These are phyloP conservation scores for Loriculus beryllinus DNA, from an alignment of 2,797 vertebrate genomes.

Conservation along the genomic window DNA sequence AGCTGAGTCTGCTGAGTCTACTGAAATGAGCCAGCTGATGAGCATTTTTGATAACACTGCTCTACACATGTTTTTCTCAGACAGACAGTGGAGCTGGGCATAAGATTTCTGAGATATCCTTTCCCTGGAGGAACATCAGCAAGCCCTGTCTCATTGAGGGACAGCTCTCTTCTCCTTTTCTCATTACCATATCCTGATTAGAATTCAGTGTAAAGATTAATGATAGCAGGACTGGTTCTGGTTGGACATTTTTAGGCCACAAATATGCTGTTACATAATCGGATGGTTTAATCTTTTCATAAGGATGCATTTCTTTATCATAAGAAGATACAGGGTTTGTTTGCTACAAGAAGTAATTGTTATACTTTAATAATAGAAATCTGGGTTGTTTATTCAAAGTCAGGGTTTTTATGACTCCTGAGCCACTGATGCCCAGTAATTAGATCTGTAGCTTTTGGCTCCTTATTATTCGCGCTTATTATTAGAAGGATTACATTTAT, in stretches of 20 bases:
- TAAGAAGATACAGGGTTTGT: background rate
- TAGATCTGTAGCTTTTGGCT: slow-evolving; percentile 41
- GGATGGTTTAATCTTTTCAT: slow-evolving; percentile 45
- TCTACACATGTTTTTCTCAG: background rate
- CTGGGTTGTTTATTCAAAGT: background rate
- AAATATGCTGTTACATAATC: slow-evolving; percentile 22
- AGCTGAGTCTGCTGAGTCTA: background rate
- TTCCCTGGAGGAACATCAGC: background rate
- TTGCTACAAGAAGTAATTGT: slow-evolving; percentile 17
- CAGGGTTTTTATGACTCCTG: slow-evolving; percentile 21
- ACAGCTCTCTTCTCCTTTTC: background rate
- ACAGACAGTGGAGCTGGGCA: background rate
- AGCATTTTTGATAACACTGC: background rate
- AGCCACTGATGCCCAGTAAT: slow-evolving; percentile 30
- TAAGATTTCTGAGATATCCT: background rate
- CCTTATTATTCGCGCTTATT: slow-evolving; percentile 6
- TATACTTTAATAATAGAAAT: slow-evolving; percentile 11
- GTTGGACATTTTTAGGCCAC: slow-evolving; percentile 18
- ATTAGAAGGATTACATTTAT: slow-evolving; percentile 47
- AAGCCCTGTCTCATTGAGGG: background rate
- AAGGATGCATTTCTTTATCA: slow-evolving; percentile 8
- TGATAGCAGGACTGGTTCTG: background rate
- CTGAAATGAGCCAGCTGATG: background rate
- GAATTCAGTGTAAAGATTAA: slow-evolving; percentile 40
- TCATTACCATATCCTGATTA: background rate